Percentiles rank a stretch among this genome's conserved stretches.
Conservation (phyloP, 2,888 invertebrate species). For the Archaeoteleia sp. region DNA sequence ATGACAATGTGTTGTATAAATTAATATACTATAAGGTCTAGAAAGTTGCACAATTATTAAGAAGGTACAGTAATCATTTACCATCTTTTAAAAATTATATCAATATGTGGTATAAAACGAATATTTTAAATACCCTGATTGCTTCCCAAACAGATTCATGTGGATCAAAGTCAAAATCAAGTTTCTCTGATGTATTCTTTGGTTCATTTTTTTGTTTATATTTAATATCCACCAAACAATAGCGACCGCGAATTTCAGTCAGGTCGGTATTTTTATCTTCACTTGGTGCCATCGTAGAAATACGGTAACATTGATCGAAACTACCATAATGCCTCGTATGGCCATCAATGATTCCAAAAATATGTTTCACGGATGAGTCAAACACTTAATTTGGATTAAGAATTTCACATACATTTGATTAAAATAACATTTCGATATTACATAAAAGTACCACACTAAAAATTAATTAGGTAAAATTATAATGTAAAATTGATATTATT, state of each 20-base stretch:
- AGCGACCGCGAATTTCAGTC: conserved; percentile 57
- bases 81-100: neutral
- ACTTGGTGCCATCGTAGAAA: conserved; percentile 47
- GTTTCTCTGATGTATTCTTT: conserved; percentile 27
- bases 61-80: no score
- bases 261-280: conserved; percentile 7
- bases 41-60: no score
- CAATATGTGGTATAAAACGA: neutral
- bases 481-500: no score
- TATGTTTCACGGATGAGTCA: conserved; percentile 65
- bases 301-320: conserved; percentile 65
- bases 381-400: conserved; percentile 65
- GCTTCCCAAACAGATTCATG: no score
- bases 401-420: conserved; percentile 2
- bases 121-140: conserved; percentile 33
- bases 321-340: conserved; percentile 64
- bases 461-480: no score
- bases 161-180: conserved; percentile 59
- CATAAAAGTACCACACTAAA: neutral
- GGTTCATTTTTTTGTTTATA: conserved; percentile 55
- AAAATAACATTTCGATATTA: neutral
- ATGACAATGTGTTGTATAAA: no score
- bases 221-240: conserved; percentile 61
- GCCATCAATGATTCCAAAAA: conserved; percentile 64
- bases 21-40: no score